Evolutionary conservation across 2,797 vertebrate species (phyloP).

Genomic region (Sebastes baramenuke): DNA sequence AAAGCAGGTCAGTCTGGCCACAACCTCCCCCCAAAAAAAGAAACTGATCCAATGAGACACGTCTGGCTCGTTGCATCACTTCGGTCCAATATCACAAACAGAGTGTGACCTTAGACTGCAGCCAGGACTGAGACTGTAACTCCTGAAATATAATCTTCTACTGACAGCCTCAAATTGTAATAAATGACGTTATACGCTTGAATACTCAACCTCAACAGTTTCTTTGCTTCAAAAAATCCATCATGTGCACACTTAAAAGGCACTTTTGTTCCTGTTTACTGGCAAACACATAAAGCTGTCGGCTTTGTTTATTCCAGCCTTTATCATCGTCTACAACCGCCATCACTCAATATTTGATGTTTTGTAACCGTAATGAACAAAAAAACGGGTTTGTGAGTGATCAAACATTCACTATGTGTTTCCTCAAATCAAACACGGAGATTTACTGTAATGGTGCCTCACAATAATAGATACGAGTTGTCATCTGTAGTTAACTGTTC

Average conservation of each 20-base stretch:
- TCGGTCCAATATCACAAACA: constrained; percentile 16
- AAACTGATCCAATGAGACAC: constrained; percentile 41
- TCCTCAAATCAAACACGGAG: not conserved
- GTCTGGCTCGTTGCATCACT: constrained; percentile 25
- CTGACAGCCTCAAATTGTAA: constrained; percentile 54
- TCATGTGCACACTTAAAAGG: constrained; percentile 37
- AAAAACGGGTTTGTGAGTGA: constrained; percentile 9
- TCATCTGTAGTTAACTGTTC: constrained; percentile 13
- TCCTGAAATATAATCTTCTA: constrained; percentile 35
- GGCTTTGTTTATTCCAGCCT: constrained; percentile 28
- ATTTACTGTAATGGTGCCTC: not conserved
- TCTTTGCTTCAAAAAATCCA: constrained; percentile 44
- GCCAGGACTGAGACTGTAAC: constrained; percentile 13
- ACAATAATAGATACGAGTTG: not conserved
- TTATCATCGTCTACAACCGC: not conserved
- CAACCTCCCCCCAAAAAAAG: constrained; percentile 29
- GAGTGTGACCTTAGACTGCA: constrained; percentile 39
- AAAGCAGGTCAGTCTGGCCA: constrained; percentile 61
- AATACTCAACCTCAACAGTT: constrained; percentile 27
- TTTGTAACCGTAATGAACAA: constrained; percentile 23
- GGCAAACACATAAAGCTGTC: constrained; percentile 34
- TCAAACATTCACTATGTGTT: constrained; percentile 17
- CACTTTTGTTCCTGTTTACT: constrained; percentile 31
- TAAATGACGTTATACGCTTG: constrained; percentile 37
- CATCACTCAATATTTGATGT: constrained; percentile 27